A percentile compares a stretch with the other conserved stretches of the same genome.
Conservation (phyloP, 37 sponge, comb jelly and placozoan genomes). For the Eunapius fragilis region DNA sequence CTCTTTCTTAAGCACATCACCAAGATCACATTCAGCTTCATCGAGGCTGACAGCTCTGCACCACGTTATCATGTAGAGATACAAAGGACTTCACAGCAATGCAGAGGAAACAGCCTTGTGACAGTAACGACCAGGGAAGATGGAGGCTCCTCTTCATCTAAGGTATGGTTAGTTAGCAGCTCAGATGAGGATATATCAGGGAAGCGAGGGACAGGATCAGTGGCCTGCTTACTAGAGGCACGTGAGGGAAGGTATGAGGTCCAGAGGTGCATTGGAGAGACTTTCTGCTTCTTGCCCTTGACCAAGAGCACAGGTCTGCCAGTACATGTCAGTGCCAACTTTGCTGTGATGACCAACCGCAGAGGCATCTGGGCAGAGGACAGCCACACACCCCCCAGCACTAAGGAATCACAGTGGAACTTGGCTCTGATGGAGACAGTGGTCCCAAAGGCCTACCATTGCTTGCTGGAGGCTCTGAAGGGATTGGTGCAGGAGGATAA, state of each 20-base stretch:
- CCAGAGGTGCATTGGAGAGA: conserved; percentile 6
- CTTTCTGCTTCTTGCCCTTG: conserved; percentile 53
- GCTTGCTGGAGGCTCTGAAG: conserved; percentile 16
- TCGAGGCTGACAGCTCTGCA: conserved; percentile 3
- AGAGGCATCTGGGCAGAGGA: conserved; percentile 31
- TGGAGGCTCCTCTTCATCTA: background rate
- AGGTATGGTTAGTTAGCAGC: conserved; percentile 6
- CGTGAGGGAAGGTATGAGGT: background rate
- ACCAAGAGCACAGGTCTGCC: conserved; percentile 42
- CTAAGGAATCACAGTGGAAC: conserved; percentile 40
- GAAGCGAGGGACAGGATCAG: conserved; percentile 7
- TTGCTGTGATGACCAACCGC: conserved; percentile 54
- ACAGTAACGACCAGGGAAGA: background rate
- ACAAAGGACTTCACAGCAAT: background rate
- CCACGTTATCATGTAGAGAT: background rate
- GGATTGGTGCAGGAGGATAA: background rate
- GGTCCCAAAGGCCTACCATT: conserved; percentile 21
- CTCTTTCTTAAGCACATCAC: conserved; percentile 52
- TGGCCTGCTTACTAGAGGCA: conserved; percentile 14
- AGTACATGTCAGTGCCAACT: conserved; percentile 55
- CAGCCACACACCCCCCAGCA: background rate
- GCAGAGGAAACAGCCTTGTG: background rate
- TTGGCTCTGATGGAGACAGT: conserved; percentile 29
- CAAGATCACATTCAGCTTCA: conserved; percentile 27
- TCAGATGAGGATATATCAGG: background rate